Base-by-base conservation (phyloP, 2,797 vertebrate genomes). In the Danio aesculapii region DNA sequence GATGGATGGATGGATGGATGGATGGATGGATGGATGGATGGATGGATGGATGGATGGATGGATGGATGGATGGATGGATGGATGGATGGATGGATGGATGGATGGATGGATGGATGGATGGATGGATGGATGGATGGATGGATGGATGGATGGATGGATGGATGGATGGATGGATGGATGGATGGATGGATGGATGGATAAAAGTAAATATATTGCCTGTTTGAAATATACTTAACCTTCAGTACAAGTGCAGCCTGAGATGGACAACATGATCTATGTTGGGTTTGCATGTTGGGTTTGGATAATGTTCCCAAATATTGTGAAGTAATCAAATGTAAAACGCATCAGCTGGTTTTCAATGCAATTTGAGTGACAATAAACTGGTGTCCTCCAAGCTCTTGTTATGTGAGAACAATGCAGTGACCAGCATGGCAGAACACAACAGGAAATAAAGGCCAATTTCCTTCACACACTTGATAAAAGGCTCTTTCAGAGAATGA, bases 391-490 rank as follows among this genome's bases (percentile, higher is more conserved):
- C 21, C 0, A 69, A 77, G 9, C 64, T 68, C 52, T 46, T 58
- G 75, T 58, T 77, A 77, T 17, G 41, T 86, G 91, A 87, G 82
- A 86, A 91, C 88, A 88, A 72, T 6, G 77, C 49, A 63, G 87
- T 57, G 86, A 78, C 62, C 61, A 43, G 57, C 72, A 70, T 17
- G 76, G 19, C 76, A 78, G 13, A 49, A 74, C 68, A 74, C 55
- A 64, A 63, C 64, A 61, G 76, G 76, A 83, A 73, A 78, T 49
- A 73, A 66, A 62, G 67, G 12, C 16, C 58, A 80, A 80, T 80
- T 73, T 80, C 78, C 50, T 73, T 80, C 58, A 71, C 66, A 53
- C 9, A 13, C 53, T 19, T 53, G 30, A 62, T 76, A 70, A 70
- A 76, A 82, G 62, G 12, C 46, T 57, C 17, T 63, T 70, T 76